Conservation (phyloP, 35 echinoderm and acorn worm species). For the Ophioderma brevispina region DNA sequence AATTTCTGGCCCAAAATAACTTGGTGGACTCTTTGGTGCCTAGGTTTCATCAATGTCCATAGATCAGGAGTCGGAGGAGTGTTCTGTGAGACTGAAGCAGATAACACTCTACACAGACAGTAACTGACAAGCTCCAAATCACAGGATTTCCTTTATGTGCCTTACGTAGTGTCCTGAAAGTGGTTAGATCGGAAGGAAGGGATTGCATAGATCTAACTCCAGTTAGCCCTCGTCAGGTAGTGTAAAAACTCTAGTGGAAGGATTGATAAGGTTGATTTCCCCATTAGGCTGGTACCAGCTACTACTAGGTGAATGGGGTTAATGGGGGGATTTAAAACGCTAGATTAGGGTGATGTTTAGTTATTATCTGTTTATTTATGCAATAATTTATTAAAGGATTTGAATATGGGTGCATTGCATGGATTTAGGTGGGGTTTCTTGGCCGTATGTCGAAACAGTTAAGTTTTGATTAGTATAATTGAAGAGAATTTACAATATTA, state of each 20-base stretch:
- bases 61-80: no score
- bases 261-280: constrained; percentile 13
- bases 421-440: constrained; percentile 1
- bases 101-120: background rate
- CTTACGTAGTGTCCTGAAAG: background rate
- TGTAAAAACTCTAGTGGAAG: background rate
- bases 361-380: constrained; percentile 1
- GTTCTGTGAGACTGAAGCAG: background rate
- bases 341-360: background rate
- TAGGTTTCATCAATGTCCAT: no score
- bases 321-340: background rate
- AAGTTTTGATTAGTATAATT: background rate
- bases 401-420: constrained; percentile 4
- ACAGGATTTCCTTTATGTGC: background rate
- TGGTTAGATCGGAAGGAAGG: constrained; percentile 2
- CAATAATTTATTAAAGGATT: background rate
- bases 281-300: background rate
- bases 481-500: background rate
- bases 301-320: constrained; percentile 8
- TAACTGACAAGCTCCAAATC: background rate
- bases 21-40: no score
- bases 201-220: background rate
- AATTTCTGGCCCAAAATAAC: no score
- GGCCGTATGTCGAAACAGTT: background rate
- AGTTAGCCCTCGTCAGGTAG: constrained; percentile 8